Percentiles rank a stretch among this genome's conserved stretches.
These are phyloP conservation scores for Papilio aristodemus DNA, from an alignment of 1,140 invertebrate species.

Conservation along the genomic window DNA sequence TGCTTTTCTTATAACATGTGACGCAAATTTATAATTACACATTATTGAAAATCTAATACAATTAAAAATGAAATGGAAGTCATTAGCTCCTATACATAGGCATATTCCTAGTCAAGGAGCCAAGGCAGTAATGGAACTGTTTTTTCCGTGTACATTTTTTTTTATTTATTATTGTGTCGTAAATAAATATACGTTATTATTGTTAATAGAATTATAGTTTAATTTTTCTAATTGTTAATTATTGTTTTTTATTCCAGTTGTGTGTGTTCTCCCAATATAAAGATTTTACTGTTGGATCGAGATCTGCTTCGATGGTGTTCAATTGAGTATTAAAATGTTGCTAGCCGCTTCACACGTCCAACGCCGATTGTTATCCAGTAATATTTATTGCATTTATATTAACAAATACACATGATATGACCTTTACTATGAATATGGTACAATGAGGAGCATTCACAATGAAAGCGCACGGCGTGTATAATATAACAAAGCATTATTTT, in stretches of 20 bases:
- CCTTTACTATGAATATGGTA: conserved; percentile 17
- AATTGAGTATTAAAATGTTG: conserved; percentile 54
- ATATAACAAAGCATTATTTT: background rate
- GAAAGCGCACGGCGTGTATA: background rate
- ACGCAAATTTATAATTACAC: too few relatives aligned
- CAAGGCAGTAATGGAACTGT: too few relatives aligned
- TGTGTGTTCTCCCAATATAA: conserved; percentile 95
- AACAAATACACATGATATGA: conserved; percentile 32
- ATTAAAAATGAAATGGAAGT: too few relatives aligned
- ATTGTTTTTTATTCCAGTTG: conserved; percentile 85
- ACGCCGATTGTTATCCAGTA: conserved; percentile 14
- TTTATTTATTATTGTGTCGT: too few relatives aligned
- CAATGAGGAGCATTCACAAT: background rate
- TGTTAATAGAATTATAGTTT: too few relatives aligned
- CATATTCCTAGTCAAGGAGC: too few relatives aligned
- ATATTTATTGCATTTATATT: conserved; percentile 48
- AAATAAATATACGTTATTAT: too few relatives aligned
- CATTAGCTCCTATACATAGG: too few relatives aligned
- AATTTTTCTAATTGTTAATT: conserved; percentile 7
- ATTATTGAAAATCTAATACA: too few relatives aligned
- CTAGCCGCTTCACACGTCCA: conserved; percentile 33
- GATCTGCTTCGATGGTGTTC: conserved; percentile 74
- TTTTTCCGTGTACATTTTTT: too few relatives aligned
- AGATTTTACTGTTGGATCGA: conserved; percentile 88
- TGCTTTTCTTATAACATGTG: too few relatives aligned